Base-by-base conservation (phyloP, 2,888 invertebrate genomes). In the Drosophila fulvimacula region DNA sequence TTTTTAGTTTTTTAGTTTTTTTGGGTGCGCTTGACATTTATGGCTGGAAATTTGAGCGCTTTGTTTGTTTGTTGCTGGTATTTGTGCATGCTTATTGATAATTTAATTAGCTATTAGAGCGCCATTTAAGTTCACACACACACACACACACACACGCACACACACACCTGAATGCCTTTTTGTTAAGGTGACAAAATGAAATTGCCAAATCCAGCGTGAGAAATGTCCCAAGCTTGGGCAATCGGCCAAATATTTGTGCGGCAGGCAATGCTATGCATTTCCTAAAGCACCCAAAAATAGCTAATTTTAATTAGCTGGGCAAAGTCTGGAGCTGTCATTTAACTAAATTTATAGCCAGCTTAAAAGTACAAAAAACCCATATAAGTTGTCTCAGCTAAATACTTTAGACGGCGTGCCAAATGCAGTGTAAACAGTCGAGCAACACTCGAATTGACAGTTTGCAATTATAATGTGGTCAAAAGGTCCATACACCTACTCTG, bases 41-140 rank as follows among this genome's bases (percentile, higher is more conserved):
- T 78, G 65, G 66, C 61, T 65, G 57, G 73, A 77, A 75, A 70
- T 76, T 71, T 77, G 70, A 71, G 58, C 68, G 32, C 60, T 61
- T 65, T 68, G 48, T 66, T 48, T 60, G 65, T 53, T 57, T 70
- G 46, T 64, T 69, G 68, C 56, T 63, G 51, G 34, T 74, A 5
- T 66, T 66, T 62, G 65, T 65, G 68, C 30, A 59, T 67, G 72
- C 69, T 70, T 79, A 81, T 82, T 84, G 87, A 82, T 82, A 68
- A 78, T 76, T 84, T 82, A 78, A 82, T 87, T 84, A 78, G 66
- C 76, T 69, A 81, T 84, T 81, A 86, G 67, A 75, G 81, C 79
- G 51, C n/a, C 60, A 61, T 80, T 83, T 69, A 48, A 36, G 13
- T 10, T 13, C 19, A 24, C 6, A 42, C 34, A 19, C 24, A 48